Evolutionary conservation across 2,113 vertebrate species (phyloP), one percentile per base, ranked within the genome.

Genomic region (Gnathonemus echidnorhynchus): DNA sequence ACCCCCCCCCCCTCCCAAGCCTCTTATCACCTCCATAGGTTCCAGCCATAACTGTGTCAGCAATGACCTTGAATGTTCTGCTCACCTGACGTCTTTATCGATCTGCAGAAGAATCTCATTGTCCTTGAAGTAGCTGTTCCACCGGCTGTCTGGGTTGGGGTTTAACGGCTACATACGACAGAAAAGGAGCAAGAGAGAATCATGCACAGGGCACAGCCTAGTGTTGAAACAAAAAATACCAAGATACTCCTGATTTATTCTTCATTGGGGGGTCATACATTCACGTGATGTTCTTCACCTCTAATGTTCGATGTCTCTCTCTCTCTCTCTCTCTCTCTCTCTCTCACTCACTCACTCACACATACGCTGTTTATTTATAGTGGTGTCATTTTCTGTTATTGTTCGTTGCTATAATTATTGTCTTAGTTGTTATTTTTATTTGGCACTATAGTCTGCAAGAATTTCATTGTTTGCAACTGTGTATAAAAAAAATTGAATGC

Each of bases 81-180:
- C 95, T 9, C 92, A 99, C 98, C 98, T 96, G 91, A 99, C 98
- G 62, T 99, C 98, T 92, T 99, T 99, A 95, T 99, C 98, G 0
- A 99, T 99, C 94, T 99, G 98, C 27, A 99, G 96, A 7, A 99
- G 95, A 90, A 99, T 98, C 91, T 99, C 98, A 0, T 99, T 99
- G 90, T 99, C 98, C 95, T 96, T 99, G 95, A 99, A 99, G 94
- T 99, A 99, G 0, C 95, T 98, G 92, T 99, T 99, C 98, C 98
- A 99, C 74, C 96, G 95, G 92, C 98, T 99, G 90, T 98, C 98
- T 0, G 98, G 98, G 90, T 96, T 99, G 0, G 98, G 98, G 92
- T 99, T 99, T 87, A 99, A 95, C 0, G 98, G 98, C 98, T 99
- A 89, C 86, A 58, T 87, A 92, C 48, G 9, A 35, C n/a, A 88